A percentile compares a stretch with the other conserved stretches of the same genome.
Evolutionary conservation across 2,888 invertebrate species (phyloP).

Genomic region (Chydorus sphaericus): DNA sequence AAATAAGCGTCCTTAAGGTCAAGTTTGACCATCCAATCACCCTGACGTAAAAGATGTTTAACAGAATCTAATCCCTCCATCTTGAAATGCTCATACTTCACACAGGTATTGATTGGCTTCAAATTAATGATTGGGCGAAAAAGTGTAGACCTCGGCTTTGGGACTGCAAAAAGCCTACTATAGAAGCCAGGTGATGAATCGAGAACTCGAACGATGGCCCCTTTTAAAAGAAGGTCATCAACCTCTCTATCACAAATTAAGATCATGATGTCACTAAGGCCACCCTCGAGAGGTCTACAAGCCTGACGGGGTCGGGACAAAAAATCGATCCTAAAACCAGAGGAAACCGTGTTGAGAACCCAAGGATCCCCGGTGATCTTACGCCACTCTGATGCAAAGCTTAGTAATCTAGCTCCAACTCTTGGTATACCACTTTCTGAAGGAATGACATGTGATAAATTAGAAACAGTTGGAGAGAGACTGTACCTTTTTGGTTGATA

Average conservation of each 20-base stretch:
- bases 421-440: background rate
- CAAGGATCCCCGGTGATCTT: background rate
- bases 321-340: background rate
- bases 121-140: conserved; percentile 16
- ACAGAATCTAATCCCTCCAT: conserved; percentile 16
- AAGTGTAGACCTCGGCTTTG: conserved; percentile 12
- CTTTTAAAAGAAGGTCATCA: background rate
- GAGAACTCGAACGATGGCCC: background rate
- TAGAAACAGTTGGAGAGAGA: too few species aligned
- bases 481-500: background rate
- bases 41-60: background rate
- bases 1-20: conserved; percentile 17
- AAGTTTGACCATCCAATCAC: conserved; percentile 11
- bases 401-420: too few species aligned
- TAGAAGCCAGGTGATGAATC: conserved; percentile 10
- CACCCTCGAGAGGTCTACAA: background rate
- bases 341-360: background rate
- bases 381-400: too few species aligned
- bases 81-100: conserved; percentile 15
- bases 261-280: background rate
- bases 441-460: background rate
- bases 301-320: background rate
- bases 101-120: conserved; percentile 15
- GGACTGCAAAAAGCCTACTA: conserved; percentile 14
- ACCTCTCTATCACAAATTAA: background rate